phyloP scores from a whole-genome alignment of 2,113 vertebrate genomes.

The Anseranas semipalmata region DNA sequence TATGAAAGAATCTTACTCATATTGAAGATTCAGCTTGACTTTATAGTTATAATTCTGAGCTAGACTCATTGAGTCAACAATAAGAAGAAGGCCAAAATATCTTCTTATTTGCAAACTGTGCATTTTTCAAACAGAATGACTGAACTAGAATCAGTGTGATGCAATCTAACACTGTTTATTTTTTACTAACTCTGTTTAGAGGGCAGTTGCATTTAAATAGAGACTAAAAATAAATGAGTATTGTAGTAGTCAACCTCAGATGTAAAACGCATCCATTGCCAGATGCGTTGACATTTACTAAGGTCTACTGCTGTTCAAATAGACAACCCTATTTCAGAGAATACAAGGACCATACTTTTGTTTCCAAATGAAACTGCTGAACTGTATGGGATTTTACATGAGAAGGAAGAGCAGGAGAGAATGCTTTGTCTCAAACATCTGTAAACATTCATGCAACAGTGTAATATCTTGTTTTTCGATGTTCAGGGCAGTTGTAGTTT shows the following conservation, averaged over 20 bases:
- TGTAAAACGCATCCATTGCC: not conserved
- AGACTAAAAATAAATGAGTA: not conserved
- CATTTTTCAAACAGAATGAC: not conserved
- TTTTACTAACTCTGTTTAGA: not conserved
- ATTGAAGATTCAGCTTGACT: conserved; percentile 40
- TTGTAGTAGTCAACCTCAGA: not conserved
- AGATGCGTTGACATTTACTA: not conserved
- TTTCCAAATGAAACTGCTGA: not conserved
- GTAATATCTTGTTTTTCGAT: not conserved
- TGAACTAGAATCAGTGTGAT: not conserved
- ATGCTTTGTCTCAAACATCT: not conserved
- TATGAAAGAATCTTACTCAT: conserved; percentile 9
- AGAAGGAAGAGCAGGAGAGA: not conserved
- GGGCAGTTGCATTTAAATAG: not conserved
- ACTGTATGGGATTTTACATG: not conserved
- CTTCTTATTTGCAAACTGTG: not conserved
- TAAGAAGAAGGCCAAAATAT: not conserved
- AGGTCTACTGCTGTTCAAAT: not conserved
- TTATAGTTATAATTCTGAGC: conserved; percentile 19
- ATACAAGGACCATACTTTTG: not conserved
- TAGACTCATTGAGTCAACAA: conserved; percentile 16
- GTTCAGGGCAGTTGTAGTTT: not conserved
- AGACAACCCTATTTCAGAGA: not conserved
- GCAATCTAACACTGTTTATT: not conserved
- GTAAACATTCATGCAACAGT: not conserved